Base-by-base conservation (phyloP, 2,797 vertebrate species). In the Enteromius unitaeniatus region DNA sequence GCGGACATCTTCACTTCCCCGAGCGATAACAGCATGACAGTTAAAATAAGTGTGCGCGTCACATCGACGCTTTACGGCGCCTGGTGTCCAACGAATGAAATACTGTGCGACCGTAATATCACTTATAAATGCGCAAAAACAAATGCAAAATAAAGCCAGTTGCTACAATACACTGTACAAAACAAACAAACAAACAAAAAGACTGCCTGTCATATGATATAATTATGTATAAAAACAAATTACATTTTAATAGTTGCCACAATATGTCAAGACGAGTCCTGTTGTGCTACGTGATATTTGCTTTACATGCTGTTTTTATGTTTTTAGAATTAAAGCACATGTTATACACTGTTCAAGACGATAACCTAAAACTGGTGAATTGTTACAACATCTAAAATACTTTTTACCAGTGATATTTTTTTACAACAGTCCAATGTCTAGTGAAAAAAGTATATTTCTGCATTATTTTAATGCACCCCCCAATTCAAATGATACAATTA, bases 81-180 rank as follows among this genome's bases (percentile, higher is more conserved):
- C 9, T 0, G 1, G 40, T 19, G 7, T 69, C 19, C 1, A 31
- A 5, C 1, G 8, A 0, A 2, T 34, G n/a, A 23, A 6, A 37
- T 2, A 19, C 31, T 2, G 2, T 10, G 28, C 11, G 7, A 28
- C 19, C 67, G 67, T 72, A 72, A 72, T 1, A 1, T 6, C 8
- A 1, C 9, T 9, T 1, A 8, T 80, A 80, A 26, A 80, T 21
- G 65, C 21, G 78, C 65, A 28, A 40, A 0, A 6, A 40, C 37
- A 40, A 40, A 40, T 40, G 37, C 2, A 0, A 3, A 65, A 26
- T 11, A 78, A 53, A 21, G 4, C 9, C 9, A 51, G 9, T 21
- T 1, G 14, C 13, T 47, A 37, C 37, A 42, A 42, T 42, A 42
- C 8, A 42, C 42, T 11, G 42, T 42, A 42, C 7, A 11, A 40